These are phyloP conservation scores for Entomobrya multifasciata DNA, from an alignment of 2,888 invertebrate genomes.

Conservation along the genomic window DNA sequence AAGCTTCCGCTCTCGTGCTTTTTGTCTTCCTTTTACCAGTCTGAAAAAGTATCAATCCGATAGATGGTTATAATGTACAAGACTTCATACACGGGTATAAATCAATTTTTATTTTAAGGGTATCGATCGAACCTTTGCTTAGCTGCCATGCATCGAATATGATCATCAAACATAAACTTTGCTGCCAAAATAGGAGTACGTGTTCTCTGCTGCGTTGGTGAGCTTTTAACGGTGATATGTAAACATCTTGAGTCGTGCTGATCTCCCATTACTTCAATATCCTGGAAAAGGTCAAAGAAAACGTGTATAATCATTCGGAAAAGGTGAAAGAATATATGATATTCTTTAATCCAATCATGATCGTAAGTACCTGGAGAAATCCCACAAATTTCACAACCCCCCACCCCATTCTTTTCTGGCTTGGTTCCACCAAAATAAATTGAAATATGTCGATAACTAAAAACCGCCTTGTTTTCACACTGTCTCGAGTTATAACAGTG, in stretches of 20 bases:
- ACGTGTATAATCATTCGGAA: neutral
- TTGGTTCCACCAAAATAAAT: slow-evolving; percentile 98
- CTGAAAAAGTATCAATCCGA: slow-evolving; percentile 79
- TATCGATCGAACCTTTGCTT: slow-evolving; percentile 90
- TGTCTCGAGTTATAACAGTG: slow-evolving; percentile 94
- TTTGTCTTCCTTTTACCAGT: slow-evolving; percentile 89
- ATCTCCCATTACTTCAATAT: slow-evolving; percentile 96
- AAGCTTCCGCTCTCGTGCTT: slow-evolving; percentile 98
- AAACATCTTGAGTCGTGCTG: slow-evolving; percentile 98
- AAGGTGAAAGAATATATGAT: too few species aligned
- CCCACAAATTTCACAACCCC: slow-evolving; percentile 98
- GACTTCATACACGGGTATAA: neutral
- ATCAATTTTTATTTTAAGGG: slow-evolving; percentile 25
- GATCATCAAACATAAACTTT: slow-evolving; percentile 98
- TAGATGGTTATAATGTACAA: neutral
- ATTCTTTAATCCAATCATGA: too few species aligned
- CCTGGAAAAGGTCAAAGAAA: slow-evolving; percentile 84
- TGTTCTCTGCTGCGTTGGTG: slow-evolving; percentile 84
- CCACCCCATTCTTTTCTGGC: slow-evolving; percentile 96
- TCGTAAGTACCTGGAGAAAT: slow-evolving; percentile 88
- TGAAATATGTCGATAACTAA: slow-evolving; percentile 97
- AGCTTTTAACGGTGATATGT: slow-evolving; percentile 94
- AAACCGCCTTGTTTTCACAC: slow-evolving; percentile 94
- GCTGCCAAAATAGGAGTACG: slow-evolving; percentile 90
- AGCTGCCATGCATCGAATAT: slow-evolving; percentile 99